phyloP scores from a whole-genome alignment of 2,113 vertebrate genomes.

The Zonotrichia leucophrys region DNA sequence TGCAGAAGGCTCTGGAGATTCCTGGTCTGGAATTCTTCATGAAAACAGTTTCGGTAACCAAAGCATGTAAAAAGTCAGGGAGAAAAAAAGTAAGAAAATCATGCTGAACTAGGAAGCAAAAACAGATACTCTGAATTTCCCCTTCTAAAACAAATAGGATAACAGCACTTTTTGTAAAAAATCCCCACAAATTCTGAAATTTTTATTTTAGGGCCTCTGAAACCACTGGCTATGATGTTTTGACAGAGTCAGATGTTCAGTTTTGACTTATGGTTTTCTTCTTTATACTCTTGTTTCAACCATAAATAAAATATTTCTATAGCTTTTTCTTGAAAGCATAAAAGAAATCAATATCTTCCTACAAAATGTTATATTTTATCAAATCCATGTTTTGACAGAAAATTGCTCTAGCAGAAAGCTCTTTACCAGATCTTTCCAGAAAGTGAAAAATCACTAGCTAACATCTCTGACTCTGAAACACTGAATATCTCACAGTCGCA shows the following conservation, averaged over 20 bases:
- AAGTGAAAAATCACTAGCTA: background rate
- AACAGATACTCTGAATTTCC: background rate
- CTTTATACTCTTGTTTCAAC: background rate
- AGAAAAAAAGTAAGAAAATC: background rate
- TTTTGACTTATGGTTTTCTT: background rate
- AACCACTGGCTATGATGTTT: background rate
- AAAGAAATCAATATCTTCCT: background rate
- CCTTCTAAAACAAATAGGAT: background rate
- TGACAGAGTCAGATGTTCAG: background rate
- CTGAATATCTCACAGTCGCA: background rate
- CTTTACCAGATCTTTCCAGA: background rate
- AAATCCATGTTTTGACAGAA: background rate
- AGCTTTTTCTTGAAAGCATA: background rate
- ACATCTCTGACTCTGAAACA: background rate
- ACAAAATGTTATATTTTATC: background rate
- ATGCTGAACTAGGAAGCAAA: background rate
- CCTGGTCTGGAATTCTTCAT: background rate
- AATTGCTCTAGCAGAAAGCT: background rate
- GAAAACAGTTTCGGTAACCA: background rate
- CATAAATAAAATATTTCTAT: background rate
- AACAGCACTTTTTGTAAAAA: background rate
- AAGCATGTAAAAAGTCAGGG: background rate
- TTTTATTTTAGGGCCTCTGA: constrained; percentile 14
- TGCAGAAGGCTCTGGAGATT: background rate
- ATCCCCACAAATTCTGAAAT: background rate